phyloP scores from a whole-genome alignment of 2,797 vertebrate genomes.

The Rallus crepitans region DNA sequence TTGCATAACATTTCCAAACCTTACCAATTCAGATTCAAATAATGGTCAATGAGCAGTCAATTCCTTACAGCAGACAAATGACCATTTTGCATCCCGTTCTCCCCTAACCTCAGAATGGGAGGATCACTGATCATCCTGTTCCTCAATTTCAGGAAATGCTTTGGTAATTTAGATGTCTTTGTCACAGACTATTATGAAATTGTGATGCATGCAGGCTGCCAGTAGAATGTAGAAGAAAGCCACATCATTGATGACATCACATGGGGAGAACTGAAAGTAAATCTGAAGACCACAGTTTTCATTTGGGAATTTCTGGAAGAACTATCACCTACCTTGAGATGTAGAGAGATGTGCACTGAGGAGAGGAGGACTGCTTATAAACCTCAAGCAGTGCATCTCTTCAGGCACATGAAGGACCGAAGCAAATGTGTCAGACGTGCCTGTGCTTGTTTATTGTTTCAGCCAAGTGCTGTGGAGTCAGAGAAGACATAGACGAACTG shows the following conservation, averaged over 20 bases:
- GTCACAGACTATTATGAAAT: neutral
- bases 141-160: neutral
- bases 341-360: neutral
- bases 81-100: neutral
- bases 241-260: neutral
- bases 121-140: neutral
- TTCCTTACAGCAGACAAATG: neutral
- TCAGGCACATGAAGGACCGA: neutral
- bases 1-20: neutral
- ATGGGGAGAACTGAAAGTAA: neutral
- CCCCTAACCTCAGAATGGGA: neutral
- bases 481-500: neutral
- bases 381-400: neutral
- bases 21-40: neutral
- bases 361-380: neutral
- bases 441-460: neutral
- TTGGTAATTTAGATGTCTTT: neutral
- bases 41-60: neutral
- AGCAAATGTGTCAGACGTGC: neutral
- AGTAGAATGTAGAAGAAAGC: neutral
- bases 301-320: neutral
- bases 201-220: neutral
- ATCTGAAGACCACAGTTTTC: neutral
- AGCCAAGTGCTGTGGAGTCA: neutral
- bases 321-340: neutral